phyloP scores from a whole-genome alignment of 2,113 vertebrate genomes.

The Etia nguti region DNA sequence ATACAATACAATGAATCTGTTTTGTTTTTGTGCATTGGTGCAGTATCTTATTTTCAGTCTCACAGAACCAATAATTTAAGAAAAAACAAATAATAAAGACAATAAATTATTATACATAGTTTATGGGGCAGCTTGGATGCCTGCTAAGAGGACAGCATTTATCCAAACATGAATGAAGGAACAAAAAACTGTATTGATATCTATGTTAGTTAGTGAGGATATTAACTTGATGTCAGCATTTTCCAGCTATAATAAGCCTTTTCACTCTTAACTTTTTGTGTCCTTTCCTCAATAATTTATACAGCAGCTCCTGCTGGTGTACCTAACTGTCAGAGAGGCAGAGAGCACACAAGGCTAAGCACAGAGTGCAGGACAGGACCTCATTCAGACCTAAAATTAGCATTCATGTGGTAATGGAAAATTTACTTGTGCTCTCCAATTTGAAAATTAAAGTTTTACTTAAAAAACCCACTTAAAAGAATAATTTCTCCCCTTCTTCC shows the following conservation, averaged over 20 bases:
- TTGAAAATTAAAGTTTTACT: not conserved
- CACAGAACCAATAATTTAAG: not conserved
- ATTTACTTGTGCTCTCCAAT: not conserved
- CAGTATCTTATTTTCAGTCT: not conserved
- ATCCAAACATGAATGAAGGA: not conserved
- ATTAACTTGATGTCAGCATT: not conserved
- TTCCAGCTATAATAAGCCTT: not conserved
- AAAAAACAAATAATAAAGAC: fast-evolving
- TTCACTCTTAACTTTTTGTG: not conserved
- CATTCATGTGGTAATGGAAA: not conserved
- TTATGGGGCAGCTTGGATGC: not conserved
- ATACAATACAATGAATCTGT: not conserved
- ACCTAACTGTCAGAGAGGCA: constrained; percentile 15
- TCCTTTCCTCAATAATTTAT: constrained; percentile 36
- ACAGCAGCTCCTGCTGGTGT: not conserved
- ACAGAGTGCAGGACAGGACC: not conserved
- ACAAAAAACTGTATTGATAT: not conserved
- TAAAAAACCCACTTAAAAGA: not conserved
- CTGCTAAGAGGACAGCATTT: not conserved
- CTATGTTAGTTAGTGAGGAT: not conserved
- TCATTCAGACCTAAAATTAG: constrained; percentile 9
- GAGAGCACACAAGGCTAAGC: not conserved
- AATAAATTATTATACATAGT: not conserved
- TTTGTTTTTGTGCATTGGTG: not conserved
- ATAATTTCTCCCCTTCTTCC: not conserved